Evolutionary conservation across 2,888 invertebrate genomes (phyloP), one percentile per base, ranked within the genome.

Genomic region (Microctonus brassicae): DNA sequence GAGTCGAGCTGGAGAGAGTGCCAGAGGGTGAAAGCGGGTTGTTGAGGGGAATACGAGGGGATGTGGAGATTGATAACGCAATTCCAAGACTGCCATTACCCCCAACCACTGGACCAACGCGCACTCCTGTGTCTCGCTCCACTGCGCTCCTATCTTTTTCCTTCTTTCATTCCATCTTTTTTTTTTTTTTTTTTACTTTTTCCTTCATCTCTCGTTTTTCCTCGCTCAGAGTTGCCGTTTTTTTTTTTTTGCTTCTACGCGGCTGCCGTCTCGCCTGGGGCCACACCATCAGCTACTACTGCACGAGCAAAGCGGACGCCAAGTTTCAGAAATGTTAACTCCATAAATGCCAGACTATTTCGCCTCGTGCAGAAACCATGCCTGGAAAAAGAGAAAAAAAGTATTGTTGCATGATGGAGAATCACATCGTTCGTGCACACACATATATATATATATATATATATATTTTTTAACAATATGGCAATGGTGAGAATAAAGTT

Each of bases 281-380:
- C 17, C n/a, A 34, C 9, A 68, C 17, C 60, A 60, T 36, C 29
- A 52, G 34, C 52, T 39, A 47, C 39, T n/a, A 34, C n/a, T 70
- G 73, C 74, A 80, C 79, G 81, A 81, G 47, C 47, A 47, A 7
- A 47, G 47, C 17, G 82, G 80, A 84, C 83, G 83, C 81, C 82
- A 87, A 88, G 88, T 89, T 87, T 86, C 82, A 86, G 85, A 86
- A 86, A 87, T 84, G 86, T 85, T 86, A 84, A 85, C 85, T 86
- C 84, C 83, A 84, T 84, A 86, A 86, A 85, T 84, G 86, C 84
- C 86, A 83, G 83, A 80, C 83, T 82, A 81, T 82, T 83, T 81
- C 79, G 75, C 17, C 77, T 66, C 72, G 58, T 55, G 60, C 68
- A 60, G 69, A 58, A 70, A 69, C 66, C 22, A 47, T 47, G 76